Evolutionary conservation across 53 echinoderm and acorn worm species (phyloP).

Genomic region (Holothuria scabra): DNA sequence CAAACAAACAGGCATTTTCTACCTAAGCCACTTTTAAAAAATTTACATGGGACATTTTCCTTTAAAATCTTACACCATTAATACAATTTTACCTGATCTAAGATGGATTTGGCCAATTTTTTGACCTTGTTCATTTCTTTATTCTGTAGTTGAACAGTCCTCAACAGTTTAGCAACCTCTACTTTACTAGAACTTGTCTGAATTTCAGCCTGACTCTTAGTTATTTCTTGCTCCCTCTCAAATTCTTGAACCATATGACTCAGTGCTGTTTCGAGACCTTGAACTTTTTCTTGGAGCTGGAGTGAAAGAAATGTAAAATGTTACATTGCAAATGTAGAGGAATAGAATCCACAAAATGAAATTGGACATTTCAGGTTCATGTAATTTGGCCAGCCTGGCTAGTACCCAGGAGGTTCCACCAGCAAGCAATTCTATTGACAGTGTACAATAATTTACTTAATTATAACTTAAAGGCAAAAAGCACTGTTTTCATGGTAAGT

Average conservation of each 20-base stretch:
- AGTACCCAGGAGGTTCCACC: no score
- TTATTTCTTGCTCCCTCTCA: conserved; percentile 87
- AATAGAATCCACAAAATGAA: no score
- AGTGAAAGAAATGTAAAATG: no score
- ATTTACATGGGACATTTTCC: not conserved
- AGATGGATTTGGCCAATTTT: conserved; percentile 90
- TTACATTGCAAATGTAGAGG: no score
- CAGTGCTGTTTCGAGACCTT: conserved; percentile 80
- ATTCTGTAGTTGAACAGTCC: conserved; percentile 89
- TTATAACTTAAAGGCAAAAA: no score
- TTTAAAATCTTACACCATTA: not conserved
- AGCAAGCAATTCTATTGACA: no score
- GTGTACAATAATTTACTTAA: no score
- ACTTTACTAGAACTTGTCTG: conserved; percentile 86
- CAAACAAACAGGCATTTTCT: not conserved
- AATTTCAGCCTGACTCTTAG: conserved; percentile 67
- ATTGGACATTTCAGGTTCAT: no score
- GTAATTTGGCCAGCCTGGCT: no score
- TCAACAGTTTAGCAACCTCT: conserved; percentile 93
- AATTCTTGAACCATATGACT: conserved; percentile 96
- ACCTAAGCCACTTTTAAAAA: not conserved
- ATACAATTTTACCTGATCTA: conserved; percentile 80
- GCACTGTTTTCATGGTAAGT: no score
- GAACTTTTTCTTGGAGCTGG: conserved; percentile 84
- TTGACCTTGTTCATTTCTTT: conserved; percentile 99